A percentile compares a stretch with the other conserved stretches of the same genome.
Evolutionary conservation across 2,888 invertebrate genomes (phyloP).

Genomic region (Diplolepis rosae): DNA sequence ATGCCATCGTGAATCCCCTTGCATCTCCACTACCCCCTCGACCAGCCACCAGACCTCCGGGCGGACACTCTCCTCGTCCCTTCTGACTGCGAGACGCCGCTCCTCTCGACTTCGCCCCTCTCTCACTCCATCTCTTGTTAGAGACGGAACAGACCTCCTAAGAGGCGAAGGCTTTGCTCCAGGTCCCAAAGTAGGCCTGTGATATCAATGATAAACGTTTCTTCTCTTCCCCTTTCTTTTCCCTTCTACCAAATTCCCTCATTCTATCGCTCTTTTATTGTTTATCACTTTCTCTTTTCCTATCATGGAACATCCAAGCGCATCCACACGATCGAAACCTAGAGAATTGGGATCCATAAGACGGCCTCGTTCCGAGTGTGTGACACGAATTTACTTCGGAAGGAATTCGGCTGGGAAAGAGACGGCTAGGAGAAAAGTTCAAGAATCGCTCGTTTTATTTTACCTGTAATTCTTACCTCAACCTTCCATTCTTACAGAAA

Average conservation of each 20-base stretch:
- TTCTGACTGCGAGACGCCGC: slow-evolving; percentile 35
- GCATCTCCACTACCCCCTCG: slow-evolving; percentile 45
- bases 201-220: slow-evolving; percentile 58
- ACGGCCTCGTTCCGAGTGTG: slow-evolving; percentile 16
- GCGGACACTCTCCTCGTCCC: slow-evolving; percentile 42
- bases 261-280: background rate
- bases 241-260: background rate
- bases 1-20: slow-evolving; percentile 66
- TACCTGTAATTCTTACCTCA: slow-evolving; percentile 17
- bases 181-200: slow-evolving; percentile 51
- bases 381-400: slow-evolving; percentile 18
- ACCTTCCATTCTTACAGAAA: background rate
- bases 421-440: background rate
- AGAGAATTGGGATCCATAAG: slow-evolving; percentile 22
- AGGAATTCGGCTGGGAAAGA: background rate
- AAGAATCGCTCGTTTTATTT: slow-evolving; percentile 22
- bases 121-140: slow-evolving; percentile 52
- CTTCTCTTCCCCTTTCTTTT: slow-evolving; percentile 37
- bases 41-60: slow-evolving; percentile 43
- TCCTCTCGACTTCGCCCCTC: slow-evolving; percentile 43
- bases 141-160: slow-evolving; percentile 53
- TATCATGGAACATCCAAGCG: background rate
- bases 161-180: slow-evolving; percentile 53
- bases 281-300: background rate
- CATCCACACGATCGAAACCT: slow-evolving; percentile 4